Percentiles rank a stretch among this genome's conserved stretches.
Evolutionary conservation across 2,113 vertebrate species (phyloP).

Genomic region (Rhombomys opimus): DNA sequence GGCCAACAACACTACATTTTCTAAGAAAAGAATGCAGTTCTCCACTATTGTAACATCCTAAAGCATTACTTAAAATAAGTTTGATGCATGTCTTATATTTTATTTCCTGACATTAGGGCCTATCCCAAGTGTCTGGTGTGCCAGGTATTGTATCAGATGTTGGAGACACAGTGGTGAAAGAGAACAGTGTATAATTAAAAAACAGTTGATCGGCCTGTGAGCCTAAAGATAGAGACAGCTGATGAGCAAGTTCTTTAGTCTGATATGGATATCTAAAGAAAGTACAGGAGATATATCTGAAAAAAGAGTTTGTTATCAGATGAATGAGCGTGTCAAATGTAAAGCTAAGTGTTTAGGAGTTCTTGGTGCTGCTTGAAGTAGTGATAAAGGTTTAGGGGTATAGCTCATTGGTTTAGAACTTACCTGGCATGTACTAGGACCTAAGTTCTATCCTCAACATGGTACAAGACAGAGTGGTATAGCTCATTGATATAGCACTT

Average conservation of each 20-base stretch:
- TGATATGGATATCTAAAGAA: background rate
- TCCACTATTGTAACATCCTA: background rate
- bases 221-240: background rate
- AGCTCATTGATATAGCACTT: background rate
- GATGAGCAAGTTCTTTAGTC: background rate
- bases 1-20: background rate
- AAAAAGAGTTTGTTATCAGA: background rate
- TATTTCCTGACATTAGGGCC: background rate
- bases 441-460: background rate
- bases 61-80: background rate
- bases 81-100: conserved; percentile 14
- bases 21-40: background rate
- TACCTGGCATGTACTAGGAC: background rate
- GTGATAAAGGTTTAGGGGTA: background rate
- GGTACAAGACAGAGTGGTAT: background rate
- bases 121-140: background rate
- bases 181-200: background rate
- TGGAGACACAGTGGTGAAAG: background rate
- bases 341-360: background rate
- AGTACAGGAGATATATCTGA: background rate
- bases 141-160: background rate
- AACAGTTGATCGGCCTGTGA: background rate
- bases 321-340: background rate
- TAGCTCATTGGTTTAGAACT: background rate
- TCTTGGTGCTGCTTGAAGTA: background rate